Base-by-base conservation (phyloP, 2,797 vertebrate species). In the Threskiornis aethiopicus region DNA sequence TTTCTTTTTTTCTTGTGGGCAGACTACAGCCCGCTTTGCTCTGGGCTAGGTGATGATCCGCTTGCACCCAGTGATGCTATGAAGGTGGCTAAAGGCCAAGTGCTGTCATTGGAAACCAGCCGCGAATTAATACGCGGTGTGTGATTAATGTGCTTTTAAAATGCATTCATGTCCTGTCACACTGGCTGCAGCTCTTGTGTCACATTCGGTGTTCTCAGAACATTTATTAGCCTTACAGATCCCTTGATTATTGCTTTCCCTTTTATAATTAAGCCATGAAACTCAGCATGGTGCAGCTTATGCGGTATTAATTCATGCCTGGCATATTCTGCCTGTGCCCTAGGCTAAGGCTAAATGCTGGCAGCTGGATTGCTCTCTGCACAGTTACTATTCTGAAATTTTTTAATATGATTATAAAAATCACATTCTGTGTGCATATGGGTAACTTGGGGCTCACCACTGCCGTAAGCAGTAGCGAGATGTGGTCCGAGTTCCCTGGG, bases 231-330 rank as follows among this genome's bases (percentile, higher is more conserved):
- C 95, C 89, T 83, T 84, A 92, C 82, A 88, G 94, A 96, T 96
- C 95, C 95, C 95, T 83, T 96, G 94, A 95, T 97, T 97, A 96
- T 93, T 90, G 82, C 96, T 92, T 94, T 97, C 94, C 94, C 76
- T 95, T 89, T 88, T 81, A 61, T 97, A 97, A 97, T 97, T 95
- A 97, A 97, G 94, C 93, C 78, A 78, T 85, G 93, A 69, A 88
- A 71, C 97, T 67, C 77, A 93, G 95, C 92, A 14, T 87, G 95
- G 67, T 25, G 67, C 84, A 72, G 84, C 80, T 96, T 96, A 77
- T 75, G 77, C 2, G 15, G 79, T 69, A 79, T 97, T 94, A 92
- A 96, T 96, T 92, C 82, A 44, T 10, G 88, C 67, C 70, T 94
- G 81, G 82, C 2, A 0, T 73, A 44, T 89, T 87, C 82, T 93